Evolutionary conservation across 2,888 invertebrate genomes (phyloP).

Genomic region (Anaspis maculata): DNA sequence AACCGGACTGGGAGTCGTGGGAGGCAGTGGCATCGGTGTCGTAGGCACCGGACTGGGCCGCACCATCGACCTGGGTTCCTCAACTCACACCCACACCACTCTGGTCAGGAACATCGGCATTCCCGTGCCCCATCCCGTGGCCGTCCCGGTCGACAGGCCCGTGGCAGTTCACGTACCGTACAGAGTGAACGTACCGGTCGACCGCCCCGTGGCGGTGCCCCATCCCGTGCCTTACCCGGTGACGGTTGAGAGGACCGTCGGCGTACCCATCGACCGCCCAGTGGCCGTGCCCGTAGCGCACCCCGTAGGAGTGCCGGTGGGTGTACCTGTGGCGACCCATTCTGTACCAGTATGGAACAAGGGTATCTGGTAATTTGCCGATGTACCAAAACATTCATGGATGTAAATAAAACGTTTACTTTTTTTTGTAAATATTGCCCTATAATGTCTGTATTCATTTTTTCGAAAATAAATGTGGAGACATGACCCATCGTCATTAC

Average conservation of each 20-base stretch:
- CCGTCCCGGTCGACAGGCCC: constrained; percentile 35
- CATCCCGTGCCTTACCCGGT: constrained; percentile 45
- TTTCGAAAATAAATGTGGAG: too few relatives aligned
- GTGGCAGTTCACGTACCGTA: constrained; percentile 37
- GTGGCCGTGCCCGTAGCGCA: constrained; percentile 39
- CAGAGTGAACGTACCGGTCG: constrained; percentile 36
- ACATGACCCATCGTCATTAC: too few relatives aligned
- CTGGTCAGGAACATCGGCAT: constrained; percentile 44
- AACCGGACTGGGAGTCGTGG: constrained; percentile 12
- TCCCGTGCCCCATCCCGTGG: constrained; percentile 46
- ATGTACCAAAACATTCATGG: constrained; percentile 1
- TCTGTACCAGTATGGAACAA: constrained; percentile 42
- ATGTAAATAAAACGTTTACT: not conserved
- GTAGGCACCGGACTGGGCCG: constrained; percentile 23
- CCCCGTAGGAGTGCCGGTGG: constrained; percentile 34
- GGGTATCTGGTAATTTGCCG: constrained; percentile 7
- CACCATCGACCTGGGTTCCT: constrained; percentile 25
- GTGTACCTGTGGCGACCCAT: constrained; percentile 32
- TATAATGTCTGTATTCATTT: too few relatives aligned
- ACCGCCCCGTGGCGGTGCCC: constrained; percentile 41
- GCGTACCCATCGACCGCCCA: constrained; percentile 49
- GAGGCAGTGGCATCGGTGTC: constrained; percentile 5
- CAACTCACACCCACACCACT: constrained; percentile 39
- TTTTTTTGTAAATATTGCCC: constrained; percentile 13
- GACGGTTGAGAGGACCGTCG: constrained; percentile 45